Base-by-base conservation (phyloP, 2,113 vertebrate genomes). In the Aldabrachelys gigantea region DNA sequence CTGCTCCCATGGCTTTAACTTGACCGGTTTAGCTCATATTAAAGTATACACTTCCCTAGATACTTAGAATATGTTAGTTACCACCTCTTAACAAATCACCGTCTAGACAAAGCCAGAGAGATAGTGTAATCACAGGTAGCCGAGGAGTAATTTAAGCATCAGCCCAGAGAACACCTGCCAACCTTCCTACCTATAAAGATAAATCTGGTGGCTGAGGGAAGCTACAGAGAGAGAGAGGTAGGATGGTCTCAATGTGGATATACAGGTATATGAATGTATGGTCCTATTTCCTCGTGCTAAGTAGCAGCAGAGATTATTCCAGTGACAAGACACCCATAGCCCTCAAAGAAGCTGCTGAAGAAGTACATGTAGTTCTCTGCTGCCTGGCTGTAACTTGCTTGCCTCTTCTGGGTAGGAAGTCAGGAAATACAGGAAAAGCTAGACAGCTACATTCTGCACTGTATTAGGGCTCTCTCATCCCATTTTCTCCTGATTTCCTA, bases 361-460 rank as follows among this genome's bases (percentile, higher is more conserved):
- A 49, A 25, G 84, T 53, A 88, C 0, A 84, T 84, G 89, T 89
- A 35, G 81, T 12, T 78, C 41, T 76, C 80, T 84, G 52, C 56
- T 89, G 84, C 65, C 84, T 87, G 79, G 79, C 75, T 87, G 14
- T 38, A 29, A 84, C 69, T 90, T 92, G 80, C 57, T 82, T 91
- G 59, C n/a, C 10, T 89, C 89, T 69, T 84, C 19, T 3, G 47
- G 47, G 10, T 6, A 47, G 4, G 79, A 54, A 24, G 94, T 88
- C 94, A 76, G 75, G 94, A 96, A 88, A 52, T 54, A 8, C 80
- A 76, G 38, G 92, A 94, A 91, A 80, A 87, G n/a, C 62, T 92
- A 87, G 80, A 78, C 91, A 84, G 47, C 85, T 92, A 93, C 0
- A 0, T 8, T 88, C 84, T 79, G n/a, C 44, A 17, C 50, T 79